Base-by-base conservation (phyloP, 2,888 invertebrate genomes). In the Graphium colonna region DNA sequence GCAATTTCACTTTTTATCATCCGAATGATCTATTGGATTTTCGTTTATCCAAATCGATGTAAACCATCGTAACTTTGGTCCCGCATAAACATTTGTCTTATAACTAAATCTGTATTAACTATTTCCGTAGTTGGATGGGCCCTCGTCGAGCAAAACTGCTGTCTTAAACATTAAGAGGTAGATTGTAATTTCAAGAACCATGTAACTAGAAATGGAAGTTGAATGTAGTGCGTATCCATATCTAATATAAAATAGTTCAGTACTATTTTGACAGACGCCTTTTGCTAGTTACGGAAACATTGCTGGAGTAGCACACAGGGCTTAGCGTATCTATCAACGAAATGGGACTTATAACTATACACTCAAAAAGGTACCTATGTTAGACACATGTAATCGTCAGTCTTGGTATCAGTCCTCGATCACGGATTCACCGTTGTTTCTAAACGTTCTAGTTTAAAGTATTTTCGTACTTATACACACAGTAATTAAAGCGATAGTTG, bases 341-440 rank as follows among this genome's bases (percentile, higher is more conserved):
- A 63, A 74, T 68, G 75, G 72, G 49, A 67, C 77, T 76, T 76
- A 79, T 65, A 21, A 69, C 69, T 76, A 79, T 73, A 77, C 79
- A 73, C 76, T 77, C 59, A 67, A 66, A 66, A 74, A 68, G 63
- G 68, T 75, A 79, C 75, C 77, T 83, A 82, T 74, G 73, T 77
- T 73, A 79, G 77, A 85, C 83, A 85, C 87, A 78, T 79, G 78
- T 69, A 73, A 75, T 74, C 77, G 77, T 89, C 88, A 89, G 88
- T 89, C 88, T 89, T 89, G 74, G 70, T 82, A 79, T 88, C 88
- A 88, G 88, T 88, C 81, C 86, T 79, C 70, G 67, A 77, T 79
- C 78, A 83, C 85, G 83, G 81, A 73, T 75, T 79, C 85, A 83
- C 82, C 74, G 71, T 75, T 66, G 44, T 59, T 70, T 71, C 66